Percentiles rank a stretch among this genome's conserved stretches.
These are phyloP conservation scores for Ailuropoda melanoleuca DNA, from an alignment of 2,113 vertebrate genomes.

Conservation along the genomic window DNA sequence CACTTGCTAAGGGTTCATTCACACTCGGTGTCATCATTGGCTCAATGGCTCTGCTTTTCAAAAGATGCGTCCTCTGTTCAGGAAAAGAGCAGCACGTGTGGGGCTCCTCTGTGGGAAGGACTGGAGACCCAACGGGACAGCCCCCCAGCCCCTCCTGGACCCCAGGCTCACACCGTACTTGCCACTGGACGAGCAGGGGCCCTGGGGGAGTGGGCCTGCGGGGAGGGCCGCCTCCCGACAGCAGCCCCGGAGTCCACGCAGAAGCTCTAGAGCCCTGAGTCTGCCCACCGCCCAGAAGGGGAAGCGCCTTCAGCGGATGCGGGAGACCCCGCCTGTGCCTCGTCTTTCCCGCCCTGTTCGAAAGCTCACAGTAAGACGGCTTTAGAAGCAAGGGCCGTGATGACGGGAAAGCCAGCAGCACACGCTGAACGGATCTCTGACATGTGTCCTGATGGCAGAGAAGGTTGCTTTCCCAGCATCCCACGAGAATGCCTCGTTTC, in stretches of 20 bases:
- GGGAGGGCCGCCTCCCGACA: too few species aligned
- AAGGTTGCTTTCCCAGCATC: too few species aligned
- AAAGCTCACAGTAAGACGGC: not conserved
- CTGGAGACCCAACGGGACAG: not conserved
- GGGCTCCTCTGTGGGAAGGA: not conserved
- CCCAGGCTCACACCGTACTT: not conserved
- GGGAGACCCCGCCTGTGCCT: not conserved
- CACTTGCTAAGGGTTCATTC: not conserved
- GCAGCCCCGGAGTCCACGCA: too few species aligned
- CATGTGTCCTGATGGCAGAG: not conserved
- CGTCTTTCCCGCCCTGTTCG: not conserved
- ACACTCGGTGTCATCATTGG: not conserved
- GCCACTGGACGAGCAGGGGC: not conserved
- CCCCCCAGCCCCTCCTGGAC: not conserved
- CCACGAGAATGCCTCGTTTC: accelerated
- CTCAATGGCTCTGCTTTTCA: not conserved
- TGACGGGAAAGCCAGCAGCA: not conserved
- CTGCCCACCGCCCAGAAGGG: too few species aligned
- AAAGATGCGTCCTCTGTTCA: not conserved
- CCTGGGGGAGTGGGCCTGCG: not conserved
- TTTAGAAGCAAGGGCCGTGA: not conserved
- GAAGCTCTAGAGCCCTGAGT: too few species aligned
- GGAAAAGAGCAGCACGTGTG: not conserved
- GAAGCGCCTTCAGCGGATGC: too few species aligned
- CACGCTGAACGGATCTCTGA: not conserved